These are phyloP conservation scores for Musca vetustissima DNA, from an alignment of 1,140 invertebrate genomes.

Conservation along the genomic window DNA sequence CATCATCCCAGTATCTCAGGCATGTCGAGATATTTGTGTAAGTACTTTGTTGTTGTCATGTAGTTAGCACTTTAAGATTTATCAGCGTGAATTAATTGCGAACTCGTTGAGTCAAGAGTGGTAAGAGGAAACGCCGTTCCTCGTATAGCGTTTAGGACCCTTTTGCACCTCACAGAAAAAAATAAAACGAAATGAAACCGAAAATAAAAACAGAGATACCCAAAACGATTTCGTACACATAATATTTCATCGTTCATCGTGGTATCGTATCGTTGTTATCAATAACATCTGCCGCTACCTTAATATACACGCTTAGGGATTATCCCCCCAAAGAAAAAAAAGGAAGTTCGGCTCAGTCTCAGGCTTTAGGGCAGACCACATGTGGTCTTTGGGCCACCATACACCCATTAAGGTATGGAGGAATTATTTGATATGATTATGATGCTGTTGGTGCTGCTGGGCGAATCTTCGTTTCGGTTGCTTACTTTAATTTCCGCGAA, in stretches of 20 bases:
- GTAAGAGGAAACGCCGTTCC: not conserved
- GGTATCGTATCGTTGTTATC: not conserved
- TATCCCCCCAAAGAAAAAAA: not conserved
- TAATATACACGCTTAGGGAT: slow-evolving; percentile 6
- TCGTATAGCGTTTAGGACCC: not conserved
- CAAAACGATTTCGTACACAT: not conserved
- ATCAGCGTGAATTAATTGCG: slow-evolving; percentile 56
- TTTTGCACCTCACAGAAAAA: not conserved
- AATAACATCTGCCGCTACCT: slow-evolving; percentile 10
- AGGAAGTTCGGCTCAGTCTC: not conserved
- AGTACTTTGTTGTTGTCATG: slow-evolving; percentile 57
- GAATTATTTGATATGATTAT: too few relatives aligned
- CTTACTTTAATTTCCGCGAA: slow-evolving; percentile 27
- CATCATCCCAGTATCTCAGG: not conserved
- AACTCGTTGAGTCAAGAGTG: slow-evolving; percentile 40
- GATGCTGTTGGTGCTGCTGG: not conserved
- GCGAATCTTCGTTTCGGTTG: slow-evolving; percentile 15
- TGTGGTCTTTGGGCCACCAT: slow-evolving; percentile 34
- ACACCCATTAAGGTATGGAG: too few relatives aligned
- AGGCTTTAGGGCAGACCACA: slow-evolving; percentile 34
- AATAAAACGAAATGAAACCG: not conserved
- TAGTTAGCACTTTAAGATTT: slow-evolving; percentile 57
- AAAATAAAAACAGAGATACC: too few relatives aligned
- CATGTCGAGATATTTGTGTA: slow-evolving; percentile 24
- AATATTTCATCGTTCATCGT: not conserved